Evolutionary conservation across 1,140 invertebrate genomes (phyloP).

Genomic region (Anoplolepis gracilipes): DNA sequence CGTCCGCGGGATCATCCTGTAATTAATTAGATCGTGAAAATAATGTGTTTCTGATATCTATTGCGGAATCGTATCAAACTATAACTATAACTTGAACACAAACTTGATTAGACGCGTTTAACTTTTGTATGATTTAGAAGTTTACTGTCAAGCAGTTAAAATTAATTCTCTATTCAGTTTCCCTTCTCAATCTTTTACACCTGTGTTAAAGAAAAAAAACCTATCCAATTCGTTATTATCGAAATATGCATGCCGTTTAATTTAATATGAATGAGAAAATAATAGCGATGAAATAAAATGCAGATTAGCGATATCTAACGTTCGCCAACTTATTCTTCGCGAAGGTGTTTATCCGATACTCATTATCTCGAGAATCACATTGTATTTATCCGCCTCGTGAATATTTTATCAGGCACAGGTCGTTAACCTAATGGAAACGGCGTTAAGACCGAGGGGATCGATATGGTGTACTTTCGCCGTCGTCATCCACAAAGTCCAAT

Average conservation of each 20-base stretch:
- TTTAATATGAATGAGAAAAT: not conserved
- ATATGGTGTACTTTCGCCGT: conserved; percentile 70
- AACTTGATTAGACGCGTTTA: conserved; percentile 5
- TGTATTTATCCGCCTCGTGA: conserved; percentile 70
- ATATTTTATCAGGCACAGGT: conserved; percentile 71
- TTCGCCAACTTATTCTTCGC: conserved; percentile 8
- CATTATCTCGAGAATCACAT: conserved; percentile 59
- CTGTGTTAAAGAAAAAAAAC: not conserved
- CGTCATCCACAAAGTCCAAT: conserved; percentile 63
- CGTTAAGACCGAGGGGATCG: conserved; percentile 68
- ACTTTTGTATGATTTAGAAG: conserved; percentile 7
- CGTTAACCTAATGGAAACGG: conserved; percentile 75
- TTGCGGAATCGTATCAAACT: conserved; percentile 6
- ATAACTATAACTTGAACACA: not conserved
- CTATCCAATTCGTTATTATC: not conserved
- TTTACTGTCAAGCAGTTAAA: not conserved
- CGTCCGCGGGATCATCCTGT: conserved; percentile 31
- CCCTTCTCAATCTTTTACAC: not conserved
- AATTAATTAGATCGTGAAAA: conserved; percentile 71
- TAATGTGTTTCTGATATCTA: conserved; percentile 21
- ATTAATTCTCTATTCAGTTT: not conserved
- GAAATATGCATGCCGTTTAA: not conserved
- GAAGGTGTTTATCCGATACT: not conserved
- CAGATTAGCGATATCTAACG: not conserved
- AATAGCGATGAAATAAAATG: not conserved